Base-by-base conservation (phyloP, 2,797 vertebrate species). In the Sciurus carolinensis region DNA sequence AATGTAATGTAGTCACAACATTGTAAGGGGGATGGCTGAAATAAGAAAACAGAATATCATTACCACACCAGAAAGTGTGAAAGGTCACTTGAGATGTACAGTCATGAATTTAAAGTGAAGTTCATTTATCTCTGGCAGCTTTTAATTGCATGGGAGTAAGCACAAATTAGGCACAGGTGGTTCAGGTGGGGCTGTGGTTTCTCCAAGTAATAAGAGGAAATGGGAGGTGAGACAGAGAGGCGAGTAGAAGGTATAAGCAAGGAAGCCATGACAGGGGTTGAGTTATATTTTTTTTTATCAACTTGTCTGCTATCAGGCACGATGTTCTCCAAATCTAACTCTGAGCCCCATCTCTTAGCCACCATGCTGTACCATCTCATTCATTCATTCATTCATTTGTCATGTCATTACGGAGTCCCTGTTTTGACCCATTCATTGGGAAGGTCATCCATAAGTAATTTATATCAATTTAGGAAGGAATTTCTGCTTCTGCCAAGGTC, bases 131-230 rank as follows among this genome's bases (percentile, higher is more conserved):
- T 93, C 67, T 73, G 75, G 57, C 33, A 91, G 57, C 14, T 8
- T 36, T 69, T 92, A 76, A 75, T 76, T 69, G 77, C 15, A 8
- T 36, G 17, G 18, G 75, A 50, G 8, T 52, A 54, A 76, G 82
- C 87, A 87, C 82, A 86, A 91, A 87, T 76, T 62, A 95, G 87
- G 67, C 75, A 57, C 59, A 82, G 75, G 67, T 59, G 75, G 22
- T 17, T 86, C n/a, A 11, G 1, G 8, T 4, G 24, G 15, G 20
- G 26, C 82, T 36, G 42, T 36, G 76, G 42, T 54, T 90, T 76
- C n/a, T 62, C 42, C n/a, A 5, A 59, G 59, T 36, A 47, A 66
- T 66, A 59, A 42, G n/a, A 90, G 67, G 87, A 69, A 67, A 69
- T 59, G 36, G 73, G 73, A 44, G 64, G 14, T 62, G 71, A 77